A percentile compares a stretch with the other conserved stretches of the same genome.
Conservation (phyloP, 1,140 invertebrate species). For the Cotesia chilonis region DNA sequence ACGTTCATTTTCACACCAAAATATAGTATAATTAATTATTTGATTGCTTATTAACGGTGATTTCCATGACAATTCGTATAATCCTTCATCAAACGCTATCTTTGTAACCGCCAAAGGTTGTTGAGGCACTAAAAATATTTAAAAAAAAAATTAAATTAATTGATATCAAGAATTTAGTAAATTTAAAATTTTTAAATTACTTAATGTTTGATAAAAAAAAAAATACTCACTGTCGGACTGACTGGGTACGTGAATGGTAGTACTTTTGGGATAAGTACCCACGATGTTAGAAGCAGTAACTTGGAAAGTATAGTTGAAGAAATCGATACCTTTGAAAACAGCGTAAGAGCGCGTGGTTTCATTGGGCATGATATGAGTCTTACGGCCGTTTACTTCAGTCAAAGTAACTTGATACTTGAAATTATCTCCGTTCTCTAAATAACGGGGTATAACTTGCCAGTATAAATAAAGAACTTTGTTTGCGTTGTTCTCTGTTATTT, state of each 20-base stretch:
- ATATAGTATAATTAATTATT: constrained; percentile 74
- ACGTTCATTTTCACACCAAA: constrained; percentile 74
- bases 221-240: constrained; percentile 66
- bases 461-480: constrained; percentile 72
- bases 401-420: constrained; percentile 62
- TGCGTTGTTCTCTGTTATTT: constrained; percentile 63
- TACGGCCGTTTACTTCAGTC: constrained; percentile 58
- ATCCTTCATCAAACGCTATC: constrained; percentile 72
- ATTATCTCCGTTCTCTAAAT: constrained; percentile 70
- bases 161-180: not conserved
- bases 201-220: not conserved
- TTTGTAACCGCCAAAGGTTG: constrained; percentile 73
- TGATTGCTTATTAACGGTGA: constrained; percentile 56
- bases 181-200: not conserved
- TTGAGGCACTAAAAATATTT: constrained; percentile 54
- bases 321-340: constrained; percentile 65
- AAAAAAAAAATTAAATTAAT: constrained; percentile 19
- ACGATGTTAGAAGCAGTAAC: constrained; percentile 68
- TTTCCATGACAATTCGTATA: constrained; percentile 78
- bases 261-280: constrained; percentile 67
- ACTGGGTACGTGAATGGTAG: constrained; percentile 71
- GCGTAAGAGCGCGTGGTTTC: constrained; percentile 67
- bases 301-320: constrained; percentile 65
- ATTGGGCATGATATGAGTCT: constrained; percentile 49
- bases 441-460: constrained; percentile 73